Base-by-base conservation (phyloP, 1,140 invertebrate species). In the Trachymyrmex septentrionalis region DNA sequence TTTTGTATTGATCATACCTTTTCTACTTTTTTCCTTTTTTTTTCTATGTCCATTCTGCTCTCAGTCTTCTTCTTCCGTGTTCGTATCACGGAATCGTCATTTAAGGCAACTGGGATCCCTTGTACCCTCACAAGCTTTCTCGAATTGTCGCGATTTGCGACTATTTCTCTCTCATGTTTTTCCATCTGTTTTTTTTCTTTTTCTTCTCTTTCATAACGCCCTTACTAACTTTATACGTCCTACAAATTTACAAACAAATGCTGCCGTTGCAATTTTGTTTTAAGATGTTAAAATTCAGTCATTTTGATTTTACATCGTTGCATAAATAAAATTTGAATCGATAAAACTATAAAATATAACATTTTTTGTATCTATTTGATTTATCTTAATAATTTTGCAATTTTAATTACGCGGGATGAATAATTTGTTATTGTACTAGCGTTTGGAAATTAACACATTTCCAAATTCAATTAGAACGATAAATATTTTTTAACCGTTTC, bases 81-180 rank as follows among this genome's bases (percentile, higher is more conserved):
- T 73, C 71, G n/a, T 77, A 86, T 86, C 66, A 30, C 38, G 44
- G 27, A 76, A 76, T 86, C 50, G 71, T 72, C 72, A 77, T 88
- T 86, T 67, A n/a, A 84, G 44, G 12, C 34, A 27, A 48, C 34
- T 61, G 12, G 50, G 24, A 24, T 69, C 55, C 24, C 48, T 87
- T 89, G 80, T 76, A 61, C 34, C 27, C 63, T 64, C 55, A 76
- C 69, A 75, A 86, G 81, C 50, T 75, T 57, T 34, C 14, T 63
- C n/a, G 63, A 69, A 87, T 80, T 77, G 75, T 84, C 59, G n/a
- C 38, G 12, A 53, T 53, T 69, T 53, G 19, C 12, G 53, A 69
- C 21, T 55, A 38, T 24, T 24, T 1, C 55, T 50, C 7, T 63
- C 73, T 71, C 30, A 50, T 19, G 7, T 67, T 86, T 14, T 48